Evolutionary conservation across 2,797 vertebrate species (phyloP), one percentile per base, ranked within the genome.

Genomic region (Hippopotamyrus pictus): DNA sequence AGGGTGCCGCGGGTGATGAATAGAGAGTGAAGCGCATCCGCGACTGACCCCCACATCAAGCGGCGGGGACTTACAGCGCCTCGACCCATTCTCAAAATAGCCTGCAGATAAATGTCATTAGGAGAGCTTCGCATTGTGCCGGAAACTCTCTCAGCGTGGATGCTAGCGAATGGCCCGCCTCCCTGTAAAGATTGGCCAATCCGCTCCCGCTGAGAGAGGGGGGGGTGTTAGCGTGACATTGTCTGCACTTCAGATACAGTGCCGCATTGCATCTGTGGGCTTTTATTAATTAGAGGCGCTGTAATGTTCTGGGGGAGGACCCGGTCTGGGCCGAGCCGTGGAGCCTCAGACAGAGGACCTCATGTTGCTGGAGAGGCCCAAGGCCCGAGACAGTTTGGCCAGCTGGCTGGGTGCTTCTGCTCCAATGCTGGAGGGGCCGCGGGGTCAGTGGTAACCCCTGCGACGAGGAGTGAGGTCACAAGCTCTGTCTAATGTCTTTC

Each of bases 21-120:
- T 48, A 25, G 86, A 3, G 33, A 73, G 88, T 8, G 9, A 6
- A 48, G 44, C 14, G 65, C 37, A 90, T 91, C 57, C 59, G 83
- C 82, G 89, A 59, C 69, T 87, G 46, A 46, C 50, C 19, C 5
- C 41, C 14, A 46, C 11, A 57, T 14, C 37, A 79, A 88, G 59
- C 79, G 88, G 88, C 50, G 2, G 85, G 50, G 90, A 90, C 90
- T 90, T 89, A 88, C 88, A 84, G 82, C 2, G 46, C 73, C 53
- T 33, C 87, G 12, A 25, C 25, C 79, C 79, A 88, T 90, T 91
- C 91, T 89, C 79, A 87, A 90, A 92, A 93, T 91, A 90, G 87
- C 87, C 88, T 9, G 25, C 41, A 73, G 62, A 89, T 89, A 90
- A 90, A 90, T 59, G 88, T 91, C 88, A 90, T 91, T 91, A 88